phyloP scores from a whole-genome alignment of 2,888 invertebrate genomes.

The Lacanobia oleracea region DNA sequence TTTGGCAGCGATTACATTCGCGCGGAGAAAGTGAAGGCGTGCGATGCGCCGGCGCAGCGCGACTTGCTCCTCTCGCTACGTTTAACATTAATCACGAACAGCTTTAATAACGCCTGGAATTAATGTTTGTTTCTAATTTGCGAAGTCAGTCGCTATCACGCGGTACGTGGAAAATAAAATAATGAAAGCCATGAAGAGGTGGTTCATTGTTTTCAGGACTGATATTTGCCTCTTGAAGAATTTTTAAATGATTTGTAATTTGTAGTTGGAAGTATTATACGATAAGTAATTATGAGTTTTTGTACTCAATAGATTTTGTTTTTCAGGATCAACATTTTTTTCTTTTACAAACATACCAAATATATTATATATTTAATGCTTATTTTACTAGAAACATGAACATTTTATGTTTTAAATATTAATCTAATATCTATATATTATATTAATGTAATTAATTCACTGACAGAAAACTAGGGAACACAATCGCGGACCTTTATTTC shows the following conservation, averaged over 20 bases:
- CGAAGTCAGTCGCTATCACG: constrained; percentile 18
- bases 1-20: constrained; percentile 72
- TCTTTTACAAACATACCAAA: no score
- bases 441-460: background rate
- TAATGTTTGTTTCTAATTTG: constrained; percentile 61
- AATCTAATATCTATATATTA: no score
- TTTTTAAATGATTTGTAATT: background rate
- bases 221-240: background rate
- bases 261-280: background rate
- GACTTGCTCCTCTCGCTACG: constrained; percentile 64
- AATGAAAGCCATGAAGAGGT: no score
- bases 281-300: no score
- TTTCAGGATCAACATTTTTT: no score
- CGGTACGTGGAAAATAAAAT: background rate
- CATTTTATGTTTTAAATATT: no score
- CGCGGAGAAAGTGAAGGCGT: constrained; percentile 77
- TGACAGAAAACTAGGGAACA: background rate
- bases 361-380: no score
- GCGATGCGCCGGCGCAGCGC: constrained; percentile 64
- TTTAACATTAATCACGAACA: constrained; percentile 65
- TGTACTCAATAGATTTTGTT: no score
- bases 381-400: no score
- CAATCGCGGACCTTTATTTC: background rate
- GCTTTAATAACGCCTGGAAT: constrained; percentile 65
- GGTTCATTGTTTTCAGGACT: no score